phyloP scores from a whole-genome alignment of 2,888 invertebrate genomes.

The Nezara viridula region DNA sequence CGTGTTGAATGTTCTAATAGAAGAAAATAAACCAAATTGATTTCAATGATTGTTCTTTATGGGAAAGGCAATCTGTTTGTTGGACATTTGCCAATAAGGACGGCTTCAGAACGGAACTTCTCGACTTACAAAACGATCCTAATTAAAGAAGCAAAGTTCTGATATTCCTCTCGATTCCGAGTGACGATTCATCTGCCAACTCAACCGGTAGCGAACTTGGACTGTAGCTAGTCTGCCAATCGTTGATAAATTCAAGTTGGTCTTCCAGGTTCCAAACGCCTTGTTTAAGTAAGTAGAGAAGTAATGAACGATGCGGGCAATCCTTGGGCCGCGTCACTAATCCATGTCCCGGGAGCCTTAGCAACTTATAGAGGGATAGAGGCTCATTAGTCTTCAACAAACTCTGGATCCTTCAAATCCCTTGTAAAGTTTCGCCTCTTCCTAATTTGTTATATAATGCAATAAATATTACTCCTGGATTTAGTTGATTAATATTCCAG shows the following conservation, averaged over 20 bases:
- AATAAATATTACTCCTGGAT: not conserved
- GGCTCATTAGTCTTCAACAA: not conserved
- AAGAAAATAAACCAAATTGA: not conserved
- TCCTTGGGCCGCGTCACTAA: not conserved
- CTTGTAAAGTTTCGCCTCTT: not conserved
- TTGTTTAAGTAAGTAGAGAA: not conserved
- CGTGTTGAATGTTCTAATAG: not conserved
- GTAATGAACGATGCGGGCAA: conserved; percentile 14
- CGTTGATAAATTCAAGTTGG: not conserved
- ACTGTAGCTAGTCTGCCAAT: not conserved
- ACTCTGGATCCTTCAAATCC: conserved; percentile 32
- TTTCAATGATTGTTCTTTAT: not conserved
- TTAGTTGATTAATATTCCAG: not conserved
- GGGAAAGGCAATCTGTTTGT: not conserved
- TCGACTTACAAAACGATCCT: not conserved
- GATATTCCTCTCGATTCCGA: not conserved
- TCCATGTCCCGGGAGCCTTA: not conserved
- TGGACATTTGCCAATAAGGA: not conserved
- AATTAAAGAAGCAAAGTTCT: not conserved
- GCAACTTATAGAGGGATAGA: conserved; percentile 4
- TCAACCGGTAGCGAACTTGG: not conserved
- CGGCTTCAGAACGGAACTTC: not conserved
- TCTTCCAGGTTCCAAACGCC: not conserved
- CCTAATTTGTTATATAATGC: not conserved
- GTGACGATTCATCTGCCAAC: not conserved